A percentile compares a stretch with the other conserved stretches of the same genome.
phyloP scores from a whole-genome alignment of 2,113 vertebrate species.

The Columbina picui region DNA sequence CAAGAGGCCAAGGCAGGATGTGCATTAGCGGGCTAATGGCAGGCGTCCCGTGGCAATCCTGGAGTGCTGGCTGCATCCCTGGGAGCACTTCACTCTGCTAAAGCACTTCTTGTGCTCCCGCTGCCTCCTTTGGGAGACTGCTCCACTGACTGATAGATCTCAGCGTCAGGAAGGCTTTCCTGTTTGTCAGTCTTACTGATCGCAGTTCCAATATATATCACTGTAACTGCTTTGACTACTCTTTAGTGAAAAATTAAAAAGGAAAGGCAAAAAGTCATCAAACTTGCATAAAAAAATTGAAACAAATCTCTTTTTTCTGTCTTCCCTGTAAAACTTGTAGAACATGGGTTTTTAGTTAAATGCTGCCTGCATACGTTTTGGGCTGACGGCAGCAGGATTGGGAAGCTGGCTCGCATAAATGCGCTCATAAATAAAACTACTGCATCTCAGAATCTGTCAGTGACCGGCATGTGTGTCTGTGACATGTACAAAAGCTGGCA shows the following conservation, averaged over 20 bases:
- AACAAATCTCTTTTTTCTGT: neutral
- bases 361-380: neutral
- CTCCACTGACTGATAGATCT: constrained; percentile 5
- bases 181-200: neutral
- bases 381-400: neutral
- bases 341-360: neutral
- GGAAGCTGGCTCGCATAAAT: neutral
- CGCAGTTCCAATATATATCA: neutral
- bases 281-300: neutral
- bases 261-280: neutral
- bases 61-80: neutral
- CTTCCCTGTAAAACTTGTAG: neutral
- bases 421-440: neutral
- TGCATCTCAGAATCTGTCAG: neutral
- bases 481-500: neutral
- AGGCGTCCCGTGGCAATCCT: neutral
- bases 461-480: neutral
- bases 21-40: constrained; percentile 61
- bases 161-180: constrained; percentile 8
- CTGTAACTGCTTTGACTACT: neutral
- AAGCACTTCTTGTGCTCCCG: constrained; percentile 9
- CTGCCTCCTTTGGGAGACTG: neutral
- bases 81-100: constrained; percentile 28
- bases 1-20: neutral
- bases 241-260: neutral